A percentile compares a stretch with the other conserved stretches of the same genome.
phyloP scores from a whole-genome alignment of 2,888 invertebrate genomes.

The Eutolmus rufibarbis region DNA sequence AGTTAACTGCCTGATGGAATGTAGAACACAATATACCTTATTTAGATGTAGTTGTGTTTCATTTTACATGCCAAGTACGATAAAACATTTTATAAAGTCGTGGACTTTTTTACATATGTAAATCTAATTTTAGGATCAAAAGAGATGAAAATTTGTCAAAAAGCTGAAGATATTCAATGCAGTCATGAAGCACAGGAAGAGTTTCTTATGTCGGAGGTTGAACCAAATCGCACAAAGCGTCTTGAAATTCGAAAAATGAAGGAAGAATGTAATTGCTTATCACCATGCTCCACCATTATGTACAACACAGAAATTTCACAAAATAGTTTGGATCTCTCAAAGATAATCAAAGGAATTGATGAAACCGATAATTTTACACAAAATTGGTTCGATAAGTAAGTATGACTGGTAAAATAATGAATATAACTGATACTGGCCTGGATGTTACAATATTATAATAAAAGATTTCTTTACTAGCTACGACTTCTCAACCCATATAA shows the following conservation, averaged over 20 bases:
- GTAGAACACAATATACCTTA: conserved; percentile 69
- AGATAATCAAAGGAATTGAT: not conserved
- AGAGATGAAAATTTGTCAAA: not conserved
- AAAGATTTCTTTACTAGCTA: too few species aligned
- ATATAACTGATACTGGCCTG: not conserved
- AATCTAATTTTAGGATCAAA: not conserved
- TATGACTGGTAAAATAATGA: not conserved
- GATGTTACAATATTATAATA: too few species aligned
- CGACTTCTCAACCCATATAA: too few species aligned
- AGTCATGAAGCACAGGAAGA: not conserved
- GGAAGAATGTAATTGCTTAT: conserved; percentile 68
- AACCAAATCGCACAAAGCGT: not conserved
- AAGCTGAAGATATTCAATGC: not conserved
- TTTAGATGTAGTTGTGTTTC: conserved; percentile 69
- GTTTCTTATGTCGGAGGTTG: not conserved
- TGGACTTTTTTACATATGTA: not conserved
- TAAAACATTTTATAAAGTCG: not conserved
- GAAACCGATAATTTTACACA: not conserved
- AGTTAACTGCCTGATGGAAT: conserved; percentile 73
- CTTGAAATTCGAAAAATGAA: conserved; percentile 41
- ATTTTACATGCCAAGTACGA: conserved; percentile 69
- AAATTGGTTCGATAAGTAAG: not conserved
- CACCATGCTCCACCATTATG: conserved; percentile 70
- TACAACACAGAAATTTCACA: conserved; percentile 73
- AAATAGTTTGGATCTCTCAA: conserved; percentile 54